Evolutionary conservation across 2,113 vertebrate species (phyloP).

Genomic region (Oreochromis tanganicae): DNA sequence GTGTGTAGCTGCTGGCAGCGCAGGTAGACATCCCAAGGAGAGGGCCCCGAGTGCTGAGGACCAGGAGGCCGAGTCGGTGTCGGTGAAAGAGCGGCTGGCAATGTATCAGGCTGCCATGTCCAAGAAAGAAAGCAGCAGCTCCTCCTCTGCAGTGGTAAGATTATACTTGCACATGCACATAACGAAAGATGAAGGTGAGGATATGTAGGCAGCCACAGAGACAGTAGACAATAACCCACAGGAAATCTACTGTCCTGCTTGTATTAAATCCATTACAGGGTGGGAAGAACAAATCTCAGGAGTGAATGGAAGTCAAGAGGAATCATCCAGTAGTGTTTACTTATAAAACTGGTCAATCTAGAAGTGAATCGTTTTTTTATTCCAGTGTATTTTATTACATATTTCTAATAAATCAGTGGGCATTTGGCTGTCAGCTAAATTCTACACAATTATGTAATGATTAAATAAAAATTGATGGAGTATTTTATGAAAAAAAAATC

Average conservation of each 20-base stretch:
- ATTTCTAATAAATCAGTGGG: neutral
- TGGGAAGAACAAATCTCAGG: neutral
- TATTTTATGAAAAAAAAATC: neutral
- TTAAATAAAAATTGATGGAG: neutral
- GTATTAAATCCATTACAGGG: neutral
- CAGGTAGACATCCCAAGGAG: constrained; percentile 54
- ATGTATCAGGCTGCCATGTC: constrained; percentile 88
- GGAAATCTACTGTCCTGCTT: neutral
- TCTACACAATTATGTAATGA: neutral
- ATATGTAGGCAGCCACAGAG: neutral
- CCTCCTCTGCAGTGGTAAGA: constrained; percentile 81
- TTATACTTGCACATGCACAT: neutral
- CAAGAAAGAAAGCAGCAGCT: constrained; percentile 63
- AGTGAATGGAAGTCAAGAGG: neutral
- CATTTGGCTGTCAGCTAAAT: neutral
- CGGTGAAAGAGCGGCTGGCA: constrained; percentile 88
- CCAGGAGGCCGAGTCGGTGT: constrained; percentile 72
- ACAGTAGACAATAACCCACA: neutral
- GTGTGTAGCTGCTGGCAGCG: constrained; percentile 56
- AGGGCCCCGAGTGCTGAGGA: neutral
- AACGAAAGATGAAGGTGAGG: neutral
- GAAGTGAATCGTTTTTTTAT: neutral
- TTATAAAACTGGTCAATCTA: neutral
- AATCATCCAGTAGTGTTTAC: neutral
- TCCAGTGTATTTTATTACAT: neutral